Evolutionary conservation across 2,113 vertebrate species (phyloP).

Genomic region (Lamprotornis superbus): DNA sequence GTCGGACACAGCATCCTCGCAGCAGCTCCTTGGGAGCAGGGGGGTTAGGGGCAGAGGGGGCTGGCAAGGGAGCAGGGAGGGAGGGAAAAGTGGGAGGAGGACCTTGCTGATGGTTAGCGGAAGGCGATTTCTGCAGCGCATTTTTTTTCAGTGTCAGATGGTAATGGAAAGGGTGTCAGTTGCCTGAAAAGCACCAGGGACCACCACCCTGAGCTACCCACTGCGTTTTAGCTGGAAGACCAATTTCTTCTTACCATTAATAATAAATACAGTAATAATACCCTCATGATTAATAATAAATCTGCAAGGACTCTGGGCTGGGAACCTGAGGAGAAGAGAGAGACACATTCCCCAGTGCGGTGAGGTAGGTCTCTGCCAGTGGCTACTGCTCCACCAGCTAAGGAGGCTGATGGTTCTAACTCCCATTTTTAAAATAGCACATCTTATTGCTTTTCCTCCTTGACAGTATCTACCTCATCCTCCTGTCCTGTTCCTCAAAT

Average conservation of each 20-base stretch:
- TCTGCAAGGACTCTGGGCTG: neutral
- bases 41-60: neutral
- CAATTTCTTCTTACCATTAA: neutral
- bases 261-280: neutral
- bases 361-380: neutral
- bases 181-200: neutral
- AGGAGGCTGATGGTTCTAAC: neutral
- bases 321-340: neutral
- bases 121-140: conserved; percentile 54
- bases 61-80: conserved; percentile 4
- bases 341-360: neutral
- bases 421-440: neutral
- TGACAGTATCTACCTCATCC: neutral
- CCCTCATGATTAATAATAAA: neutral
- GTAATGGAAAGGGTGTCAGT: conserved; percentile 19
- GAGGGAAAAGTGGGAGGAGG: neutral
- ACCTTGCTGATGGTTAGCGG: conserved; percentile 69
- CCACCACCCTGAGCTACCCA: neutral
- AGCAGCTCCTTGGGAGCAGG: conserved; percentile 53
- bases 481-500: neutral
- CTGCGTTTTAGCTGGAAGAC: neutral
- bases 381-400: neutral
- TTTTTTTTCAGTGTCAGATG: conserved; percentile 74
- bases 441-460: neutral
- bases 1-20: conserved; percentile 33